Percentiles rank a stretch among this genome's conserved stretches.
Conservation (phyloP, 2,888 invertebrate genomes). For the Gisinianus flammeolus region DNA sequence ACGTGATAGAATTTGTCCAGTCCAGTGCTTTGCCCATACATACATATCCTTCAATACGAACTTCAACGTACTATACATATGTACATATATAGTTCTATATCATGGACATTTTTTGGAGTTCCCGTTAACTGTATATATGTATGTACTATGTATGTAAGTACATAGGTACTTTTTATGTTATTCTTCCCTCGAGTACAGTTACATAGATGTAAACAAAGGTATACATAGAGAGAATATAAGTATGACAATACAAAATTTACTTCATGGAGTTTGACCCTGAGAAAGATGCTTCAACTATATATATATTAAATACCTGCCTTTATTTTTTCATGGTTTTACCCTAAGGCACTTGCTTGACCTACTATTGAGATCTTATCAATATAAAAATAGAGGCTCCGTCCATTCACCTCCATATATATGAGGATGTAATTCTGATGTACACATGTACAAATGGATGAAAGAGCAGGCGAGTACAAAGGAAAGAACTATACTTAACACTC, state of each 20-base stretch:
- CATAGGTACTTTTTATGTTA: too few relatives aligned
- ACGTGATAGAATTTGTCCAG: too few relatives aligned
- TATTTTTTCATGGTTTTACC: neutral
- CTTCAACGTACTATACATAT: too few relatives aligned
- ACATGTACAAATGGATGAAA: neutral
- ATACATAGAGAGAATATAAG: neutral
- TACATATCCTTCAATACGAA: too few relatives aligned
- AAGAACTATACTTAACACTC: too few relatives aligned
- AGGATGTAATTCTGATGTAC: neutral
- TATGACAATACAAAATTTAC: neutral
- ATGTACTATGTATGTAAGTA: too few relatives aligned
- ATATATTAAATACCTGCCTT: too few relatives aligned
- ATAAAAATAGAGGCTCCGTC: neutral
- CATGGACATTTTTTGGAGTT: too few relatives aligned
- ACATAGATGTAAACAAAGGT: neutral
- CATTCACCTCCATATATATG: neutral
- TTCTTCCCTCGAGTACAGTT: neutral
- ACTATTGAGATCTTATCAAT: neutral
- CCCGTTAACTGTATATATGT: too few relatives aligned
- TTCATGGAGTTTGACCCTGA: neutral
- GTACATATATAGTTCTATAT: too few relatives aligned
- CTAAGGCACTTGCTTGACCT: neutral
- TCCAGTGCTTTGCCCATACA: too few relatives aligned
- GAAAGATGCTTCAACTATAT: neutral
- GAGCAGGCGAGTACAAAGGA: too few relatives aligned